These are phyloP conservation scores for Climacteris rufus DNA, from an alignment of 2,113 vertebrate genomes.

Conservation along the genomic window DNA sequence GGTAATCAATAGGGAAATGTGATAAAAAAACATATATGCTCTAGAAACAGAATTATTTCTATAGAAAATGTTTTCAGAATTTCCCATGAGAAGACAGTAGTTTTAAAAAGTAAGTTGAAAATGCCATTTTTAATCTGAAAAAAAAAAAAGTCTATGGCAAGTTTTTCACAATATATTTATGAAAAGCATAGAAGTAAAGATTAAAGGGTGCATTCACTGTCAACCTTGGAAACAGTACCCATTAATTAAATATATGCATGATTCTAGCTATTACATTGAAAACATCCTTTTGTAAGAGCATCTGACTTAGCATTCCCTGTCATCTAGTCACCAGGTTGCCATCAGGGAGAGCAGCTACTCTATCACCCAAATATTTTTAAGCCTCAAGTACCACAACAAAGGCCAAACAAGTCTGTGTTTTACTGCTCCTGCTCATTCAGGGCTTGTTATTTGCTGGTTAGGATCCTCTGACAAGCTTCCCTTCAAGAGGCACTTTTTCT, in stretches of 20 bases:
- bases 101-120: conserved; percentile 25
- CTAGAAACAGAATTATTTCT: conserved; percentile 37
- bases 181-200: conserved; percentile 10
- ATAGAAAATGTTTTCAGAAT: conserved; percentile 22
- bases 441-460: background rate
- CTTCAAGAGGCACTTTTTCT: background rate
- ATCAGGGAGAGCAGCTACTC: background rate
- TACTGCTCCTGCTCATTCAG: background rate
- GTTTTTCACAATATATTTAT: background rate
- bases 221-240: background rate
- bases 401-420: background rate
- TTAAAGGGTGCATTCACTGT: background rate
- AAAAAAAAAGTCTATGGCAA: background rate
- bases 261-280: background rate
- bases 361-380: background rate
- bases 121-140: background rate
- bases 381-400: background rate
- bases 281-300: background rate
- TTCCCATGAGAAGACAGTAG: conserved; percentile 26
- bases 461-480: background rate
- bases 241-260: background rate
- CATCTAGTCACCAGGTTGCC: background rate
- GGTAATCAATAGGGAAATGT: conserved; percentile 39
- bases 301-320: background rate
- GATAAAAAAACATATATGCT: conserved; percentile 29